Evolutionary conservation across 2,113 vertebrate genomes (phyloP).

Genomic region (Hydrolagus affinis): DNA sequence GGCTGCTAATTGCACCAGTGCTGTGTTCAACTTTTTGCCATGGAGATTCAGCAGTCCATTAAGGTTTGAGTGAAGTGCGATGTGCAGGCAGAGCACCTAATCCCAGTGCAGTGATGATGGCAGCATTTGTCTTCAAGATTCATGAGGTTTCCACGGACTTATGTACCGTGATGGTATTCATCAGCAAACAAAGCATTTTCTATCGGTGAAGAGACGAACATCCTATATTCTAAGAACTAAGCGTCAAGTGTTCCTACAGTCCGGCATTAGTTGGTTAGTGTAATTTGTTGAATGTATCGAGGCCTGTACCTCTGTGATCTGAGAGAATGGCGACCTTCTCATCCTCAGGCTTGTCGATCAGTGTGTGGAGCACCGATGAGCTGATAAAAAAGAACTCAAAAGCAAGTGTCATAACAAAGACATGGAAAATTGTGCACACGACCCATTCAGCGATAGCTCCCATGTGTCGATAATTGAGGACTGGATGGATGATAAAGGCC

Average conservation of each 20-base stretch:
- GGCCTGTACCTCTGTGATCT: neutral
- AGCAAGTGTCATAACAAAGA: neutral
- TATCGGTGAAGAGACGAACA: neutral
- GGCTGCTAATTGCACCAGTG: neutral
- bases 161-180: neutral
- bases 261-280: neutral
- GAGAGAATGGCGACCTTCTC: slow-evolving; percentile 14
- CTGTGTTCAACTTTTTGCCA: neutral
- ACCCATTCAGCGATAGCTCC: slow-evolving; percentile 20
- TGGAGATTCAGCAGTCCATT: neutral
- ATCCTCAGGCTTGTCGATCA: neutral
- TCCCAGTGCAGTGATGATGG: no score
- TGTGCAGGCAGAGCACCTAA: neutral
- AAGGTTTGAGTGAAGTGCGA: neutral
- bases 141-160: neutral
- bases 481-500: slow-evolving; percentile 12
- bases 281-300: neutral
- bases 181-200: neutral
- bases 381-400: slow-evolving; percentile 16
- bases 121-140: no score
- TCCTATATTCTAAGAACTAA: neutral
- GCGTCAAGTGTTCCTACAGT: neutral
- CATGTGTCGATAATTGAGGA: neutral
- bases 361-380: neutral
- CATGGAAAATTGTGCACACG: slow-evolving; percentile 16